Percentiles rank a stretch among this genome's conserved stretches.
Conservation (phyloP, 2,113 vertebrate species). For the Psilopsiagon aurifrons region DNA sequence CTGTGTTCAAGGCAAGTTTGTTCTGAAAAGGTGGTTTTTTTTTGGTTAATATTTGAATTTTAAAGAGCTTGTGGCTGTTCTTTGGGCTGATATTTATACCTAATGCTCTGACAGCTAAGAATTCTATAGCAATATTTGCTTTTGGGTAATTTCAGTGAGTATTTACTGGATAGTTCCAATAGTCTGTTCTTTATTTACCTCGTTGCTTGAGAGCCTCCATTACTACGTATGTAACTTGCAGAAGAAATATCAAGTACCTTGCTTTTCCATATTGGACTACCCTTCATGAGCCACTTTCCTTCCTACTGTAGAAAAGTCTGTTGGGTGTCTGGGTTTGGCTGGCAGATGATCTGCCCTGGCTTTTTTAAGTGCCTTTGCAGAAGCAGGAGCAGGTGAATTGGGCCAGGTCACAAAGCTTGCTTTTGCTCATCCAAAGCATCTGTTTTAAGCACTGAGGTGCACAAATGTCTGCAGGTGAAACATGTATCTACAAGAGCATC, state of each 20-base stretch:
- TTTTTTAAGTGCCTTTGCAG: background rate
- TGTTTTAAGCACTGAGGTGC: background rate
- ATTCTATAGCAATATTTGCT: background rate
- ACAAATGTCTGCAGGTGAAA: background rate
- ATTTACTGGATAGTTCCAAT: background rate
- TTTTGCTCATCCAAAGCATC: background rate
- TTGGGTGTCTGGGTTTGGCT: background rate
- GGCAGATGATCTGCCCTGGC: background rate
- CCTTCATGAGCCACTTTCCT: background rate
- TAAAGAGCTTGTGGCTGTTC: background rate
- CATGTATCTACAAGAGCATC: background rate
- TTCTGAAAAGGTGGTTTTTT: background rate
- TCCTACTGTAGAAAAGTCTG: background rate
- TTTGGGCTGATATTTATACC: background rate
- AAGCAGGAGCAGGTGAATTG: background rate
- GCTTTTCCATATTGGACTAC: background rate
- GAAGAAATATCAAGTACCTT: background rate
- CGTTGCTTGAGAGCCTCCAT: background rate
- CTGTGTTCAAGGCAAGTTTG: background rate
- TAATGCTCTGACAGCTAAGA: background rate
- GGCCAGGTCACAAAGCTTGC: background rate
- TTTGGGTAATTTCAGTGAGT: background rate
- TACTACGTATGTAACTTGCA: background rate
- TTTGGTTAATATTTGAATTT: background rate
- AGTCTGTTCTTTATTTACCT: background rate